Conservation (phyloP, 92 coral and sea anemone species). For the Epizoanthus ramosus region DNA sequence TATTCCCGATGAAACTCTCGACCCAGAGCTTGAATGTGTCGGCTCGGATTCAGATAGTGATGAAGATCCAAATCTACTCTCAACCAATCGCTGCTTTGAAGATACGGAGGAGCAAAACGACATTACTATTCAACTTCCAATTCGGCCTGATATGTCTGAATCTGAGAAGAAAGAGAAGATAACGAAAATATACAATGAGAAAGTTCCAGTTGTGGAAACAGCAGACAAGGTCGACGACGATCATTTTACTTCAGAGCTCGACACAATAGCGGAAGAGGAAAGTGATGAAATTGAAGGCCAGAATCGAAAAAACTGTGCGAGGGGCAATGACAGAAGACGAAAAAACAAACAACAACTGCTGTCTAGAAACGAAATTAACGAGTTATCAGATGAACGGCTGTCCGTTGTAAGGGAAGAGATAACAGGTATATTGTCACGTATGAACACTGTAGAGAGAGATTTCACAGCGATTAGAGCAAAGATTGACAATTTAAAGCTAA, state of each 20-base stretch:
- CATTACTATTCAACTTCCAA: background rate
- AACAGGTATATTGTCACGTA: conserved; percentile 5
- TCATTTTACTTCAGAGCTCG: background rate
- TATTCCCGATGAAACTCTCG: background rate
- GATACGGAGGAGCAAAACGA: background rate
- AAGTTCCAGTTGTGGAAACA: background rate
- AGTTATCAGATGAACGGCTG: background rate
- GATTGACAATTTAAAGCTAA: background rate
- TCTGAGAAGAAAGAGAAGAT: background rate
- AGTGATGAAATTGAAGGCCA: background rate
- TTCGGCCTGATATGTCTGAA: background rate
- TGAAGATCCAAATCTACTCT: background rate
- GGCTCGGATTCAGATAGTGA: background rate
- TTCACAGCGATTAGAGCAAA: conserved; percentile 12
- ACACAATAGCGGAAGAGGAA: conserved; percentile 6
- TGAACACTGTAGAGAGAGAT: conserved; percentile 3
- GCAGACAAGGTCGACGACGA: background rate
- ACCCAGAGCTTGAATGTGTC: background rate
- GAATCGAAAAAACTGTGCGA: too few relatives aligned
- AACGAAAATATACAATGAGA: background rate
- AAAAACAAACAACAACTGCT: background rate
- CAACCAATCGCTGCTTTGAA: conserved; percentile 19
- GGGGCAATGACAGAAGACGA: background rate
- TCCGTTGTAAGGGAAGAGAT: background rate
- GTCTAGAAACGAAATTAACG: background rate